A percentile compares a stretch with the other conserved stretches of the same genome.
Evolutionary conservation across 2,888 invertebrate species (phyloP).

Genomic region (Eupeodes luniger): DNA sequence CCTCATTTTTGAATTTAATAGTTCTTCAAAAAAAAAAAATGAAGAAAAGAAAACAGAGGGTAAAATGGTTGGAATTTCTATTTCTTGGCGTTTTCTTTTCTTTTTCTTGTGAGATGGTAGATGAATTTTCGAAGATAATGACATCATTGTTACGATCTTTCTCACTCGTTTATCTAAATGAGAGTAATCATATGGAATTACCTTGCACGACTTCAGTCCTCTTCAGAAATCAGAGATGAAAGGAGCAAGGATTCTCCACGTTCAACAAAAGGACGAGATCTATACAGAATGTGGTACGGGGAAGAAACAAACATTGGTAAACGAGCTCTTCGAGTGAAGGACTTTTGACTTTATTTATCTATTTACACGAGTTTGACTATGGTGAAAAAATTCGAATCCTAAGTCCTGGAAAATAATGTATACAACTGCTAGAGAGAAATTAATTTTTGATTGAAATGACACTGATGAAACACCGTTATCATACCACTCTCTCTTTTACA

Average conservation of each 20-base stretch:
- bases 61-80: constrained; percentile 6
- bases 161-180: constrained; percentile 71
- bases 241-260: constrained; percentile 16
- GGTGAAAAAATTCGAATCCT: neutral
- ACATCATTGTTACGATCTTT: constrained; percentile 72
- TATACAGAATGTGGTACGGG: neutral
- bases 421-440: constrained; percentile 33
- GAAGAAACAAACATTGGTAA: constrained; percentile 6
- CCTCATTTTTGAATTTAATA: neutral
- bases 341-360: neutral
- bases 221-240: neutral
- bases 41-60: neutral
- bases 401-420: constrained; percentile 21
- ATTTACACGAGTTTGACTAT: neutral
- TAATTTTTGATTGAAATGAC: constrained; percentile 62
- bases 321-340: constrained; percentile 29
- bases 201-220: constrained; percentile 54
- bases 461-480: constrained; percentile 15
- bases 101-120: constrained; percentile 12
- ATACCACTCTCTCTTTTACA: neutral
- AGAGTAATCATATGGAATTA: constrained; percentile 74
- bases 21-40: neutral
- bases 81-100: constrained; percentile 17
- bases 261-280: neutral
- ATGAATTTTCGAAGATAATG: constrained; percentile 59